Base-by-base conservation (phyloP, 1,140 invertebrate genomes). In the Anoplophora glabripennis region DNA sequence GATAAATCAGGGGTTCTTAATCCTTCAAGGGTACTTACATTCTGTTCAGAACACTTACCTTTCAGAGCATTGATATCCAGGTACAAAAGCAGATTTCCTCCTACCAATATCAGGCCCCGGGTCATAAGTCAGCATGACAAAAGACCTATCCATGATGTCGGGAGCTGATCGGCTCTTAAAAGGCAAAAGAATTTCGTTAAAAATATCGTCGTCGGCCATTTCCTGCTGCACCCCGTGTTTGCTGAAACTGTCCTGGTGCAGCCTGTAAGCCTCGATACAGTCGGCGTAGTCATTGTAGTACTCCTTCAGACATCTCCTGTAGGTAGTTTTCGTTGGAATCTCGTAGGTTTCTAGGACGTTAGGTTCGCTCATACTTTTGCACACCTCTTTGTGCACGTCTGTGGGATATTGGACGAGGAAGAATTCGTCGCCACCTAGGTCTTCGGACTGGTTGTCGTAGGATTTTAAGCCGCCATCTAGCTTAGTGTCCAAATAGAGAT, bases 271-370 rank as follows among this genome's bases (percentile, higher is more conserved):
- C 53, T 73, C 72, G 21, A 76, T 49, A 51, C 73, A 75, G 14
- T 76, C 71, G 45, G 69, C 68, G 44, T 74, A 74, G 57, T 76
- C 74, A 58, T 76, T 76, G 47, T 76, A 76, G 60, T 76, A 76
- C 63, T 76, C 74, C 41, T 69, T 58, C 9, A 69, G 48, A 14
- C 60, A 69, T 45, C 54, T 65, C 49, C 35, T 53, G 21, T 53
- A 53, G n/a, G 17, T 38, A 21, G n/a, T 53, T n/a, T 38, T 17
- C 7, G 14, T 18, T 7, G 57, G 48, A 33, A 61, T 57, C 15
- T 66, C 65, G 4, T 40, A 33, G 34, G 14, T 64, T 15, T 71
- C 71, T 37, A 68, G 18, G 8, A 70, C 65, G 45, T 69, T 69
- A 0, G 65, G 64, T 52, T 70, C 69, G 46, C 69, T 72, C 8